phyloP scores from a whole-genome alignment of 2,797 vertebrate species.

The Varecia variegata region DNA sequence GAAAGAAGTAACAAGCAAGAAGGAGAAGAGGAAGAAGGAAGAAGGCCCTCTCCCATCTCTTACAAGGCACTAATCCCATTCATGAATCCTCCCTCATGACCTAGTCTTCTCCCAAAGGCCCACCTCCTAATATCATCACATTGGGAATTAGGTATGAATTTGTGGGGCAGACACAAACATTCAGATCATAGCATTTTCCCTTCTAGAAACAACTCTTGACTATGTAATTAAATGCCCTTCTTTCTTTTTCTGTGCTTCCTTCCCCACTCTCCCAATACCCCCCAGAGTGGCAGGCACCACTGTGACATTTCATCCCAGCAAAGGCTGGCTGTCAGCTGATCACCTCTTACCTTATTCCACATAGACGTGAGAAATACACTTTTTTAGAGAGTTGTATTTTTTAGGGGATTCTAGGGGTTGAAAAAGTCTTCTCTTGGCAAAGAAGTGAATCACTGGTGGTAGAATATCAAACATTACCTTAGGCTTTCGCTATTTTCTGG shows the following conservation, averaged over 20 bases:
- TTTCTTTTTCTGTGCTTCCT: not conserved
- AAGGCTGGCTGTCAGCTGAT: not conserved
- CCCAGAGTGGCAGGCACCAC: not conserved
- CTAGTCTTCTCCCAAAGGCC: not conserved
- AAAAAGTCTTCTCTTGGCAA: not conserved
- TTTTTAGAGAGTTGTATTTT: conserved; percentile 2
- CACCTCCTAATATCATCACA: not conserved
- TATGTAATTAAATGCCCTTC: not conserved
- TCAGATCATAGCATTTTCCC: not conserved
- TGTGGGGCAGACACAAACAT: not conserved
- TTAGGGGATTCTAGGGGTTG: not conserved
- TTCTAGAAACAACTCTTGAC: not conserved
- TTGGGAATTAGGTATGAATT: not conserved
- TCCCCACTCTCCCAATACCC: rapidly evolving
- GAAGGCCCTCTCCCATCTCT: not conserved
- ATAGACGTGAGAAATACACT: not conserved
- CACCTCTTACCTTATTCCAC: not conserved
- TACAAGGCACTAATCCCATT: not conserved
- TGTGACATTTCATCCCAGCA: not conserved
- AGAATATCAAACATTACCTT: not conserved
- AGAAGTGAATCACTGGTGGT: not conserved
- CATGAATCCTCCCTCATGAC: too few relatives aligned
- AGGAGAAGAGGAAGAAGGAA: too few relatives aligned
- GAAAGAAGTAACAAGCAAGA: too few relatives aligned
- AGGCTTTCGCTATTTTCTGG: not conserved